These are phyloP conservation scores for Deilephila elpenor DNA, from an alignment of 2,888 invertebrate genomes.

Conservation along the genomic window DNA sequence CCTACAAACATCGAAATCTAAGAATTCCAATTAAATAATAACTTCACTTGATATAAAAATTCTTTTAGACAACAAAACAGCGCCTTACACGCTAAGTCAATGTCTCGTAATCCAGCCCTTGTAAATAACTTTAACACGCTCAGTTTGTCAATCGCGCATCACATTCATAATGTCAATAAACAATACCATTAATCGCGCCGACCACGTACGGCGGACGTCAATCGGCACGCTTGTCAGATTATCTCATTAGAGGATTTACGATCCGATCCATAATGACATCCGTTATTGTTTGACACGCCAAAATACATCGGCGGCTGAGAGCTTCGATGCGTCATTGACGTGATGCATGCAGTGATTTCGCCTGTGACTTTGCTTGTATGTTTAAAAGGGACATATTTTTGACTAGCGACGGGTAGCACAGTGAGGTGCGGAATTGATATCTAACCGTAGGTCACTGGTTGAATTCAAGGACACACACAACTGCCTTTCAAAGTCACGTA, in stretches of 20 bases:
- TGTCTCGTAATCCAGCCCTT: constrained; percentile 5
- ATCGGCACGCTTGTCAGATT: constrained; percentile 65
- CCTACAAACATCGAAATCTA: neutral
- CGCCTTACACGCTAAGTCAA: constrained; percentile 8
- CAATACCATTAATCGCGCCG: constrained; percentile 42
- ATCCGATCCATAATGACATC: constrained; percentile 53
- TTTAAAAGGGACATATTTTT: neutral
- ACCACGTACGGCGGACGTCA: constrained; percentile 43
- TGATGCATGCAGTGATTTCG: neutral
- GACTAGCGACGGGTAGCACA: too few species aligned
- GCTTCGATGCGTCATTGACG: neutral
- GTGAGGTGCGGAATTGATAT: too few species aligned
- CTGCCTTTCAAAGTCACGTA: too few species aligned
- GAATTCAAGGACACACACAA: too few species aligned
- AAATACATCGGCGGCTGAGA: constrained; percentile 41
- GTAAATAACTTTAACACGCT: constrained; percentile 23
- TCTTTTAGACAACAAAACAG: neutral
- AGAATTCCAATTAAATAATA: neutral
- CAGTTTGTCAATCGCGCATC: constrained; percentile 14
- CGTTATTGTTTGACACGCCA: constrained; percentile 52
- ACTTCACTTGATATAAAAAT: neutral
- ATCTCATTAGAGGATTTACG: constrained; percentile 62
- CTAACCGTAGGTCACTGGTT: too few species aligned
- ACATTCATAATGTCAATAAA: constrained; percentile 37
- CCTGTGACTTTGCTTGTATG: neutral